phyloP scores from a whole-genome alignment of 2,113 vertebrate genomes.

The Xenopus laevis region DNA sequence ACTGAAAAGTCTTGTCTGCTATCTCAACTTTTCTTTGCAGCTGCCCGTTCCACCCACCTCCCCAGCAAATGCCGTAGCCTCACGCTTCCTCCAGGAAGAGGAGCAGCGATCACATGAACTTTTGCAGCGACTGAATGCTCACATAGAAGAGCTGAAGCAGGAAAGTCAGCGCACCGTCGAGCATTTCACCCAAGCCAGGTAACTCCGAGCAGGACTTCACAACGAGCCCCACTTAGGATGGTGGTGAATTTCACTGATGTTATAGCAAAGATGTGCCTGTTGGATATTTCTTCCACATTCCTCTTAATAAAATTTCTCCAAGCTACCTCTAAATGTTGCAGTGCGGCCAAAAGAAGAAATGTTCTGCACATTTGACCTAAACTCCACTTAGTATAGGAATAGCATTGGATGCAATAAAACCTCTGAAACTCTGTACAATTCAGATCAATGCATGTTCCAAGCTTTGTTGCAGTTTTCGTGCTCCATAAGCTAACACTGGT shows the following conservation, averaged over 20 bases:
- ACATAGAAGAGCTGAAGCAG: conserved; percentile 78
- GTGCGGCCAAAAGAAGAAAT: too few species aligned
- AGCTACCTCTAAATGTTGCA: too few species aligned
- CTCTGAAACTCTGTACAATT: too few species aligned
- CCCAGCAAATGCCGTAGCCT: conserved; percentile 64
- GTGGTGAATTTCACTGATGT: not conserved
- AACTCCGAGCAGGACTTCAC: conserved; percentile 10
- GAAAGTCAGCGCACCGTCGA: conserved; percentile 72
- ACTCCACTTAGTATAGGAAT: too few species aligned
- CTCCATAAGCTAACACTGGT: too few species aligned
- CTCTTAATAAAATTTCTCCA: too few species aligned
- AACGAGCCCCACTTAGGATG: not conserved
- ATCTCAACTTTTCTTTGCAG: conserved; percentile 44
- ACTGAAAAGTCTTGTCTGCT: too few species aligned
- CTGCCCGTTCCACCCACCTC: conserved; percentile 52
- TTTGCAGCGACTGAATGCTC: conserved; percentile 72
- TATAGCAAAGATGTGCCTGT: not conserved
- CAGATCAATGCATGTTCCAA: too few species aligned
- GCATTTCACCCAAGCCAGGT: conserved; percentile 62
- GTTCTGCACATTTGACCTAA: too few species aligned
- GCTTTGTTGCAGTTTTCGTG: too few species aligned
- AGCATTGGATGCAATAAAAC: too few species aligned
- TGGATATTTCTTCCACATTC: not conserved
- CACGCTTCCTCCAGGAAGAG: conserved; percentile 82
- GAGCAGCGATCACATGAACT: conserved; percentile 72